Conservation (phyloP, 2,888 invertebrate species). For the Cantharis rufa region DNA sequence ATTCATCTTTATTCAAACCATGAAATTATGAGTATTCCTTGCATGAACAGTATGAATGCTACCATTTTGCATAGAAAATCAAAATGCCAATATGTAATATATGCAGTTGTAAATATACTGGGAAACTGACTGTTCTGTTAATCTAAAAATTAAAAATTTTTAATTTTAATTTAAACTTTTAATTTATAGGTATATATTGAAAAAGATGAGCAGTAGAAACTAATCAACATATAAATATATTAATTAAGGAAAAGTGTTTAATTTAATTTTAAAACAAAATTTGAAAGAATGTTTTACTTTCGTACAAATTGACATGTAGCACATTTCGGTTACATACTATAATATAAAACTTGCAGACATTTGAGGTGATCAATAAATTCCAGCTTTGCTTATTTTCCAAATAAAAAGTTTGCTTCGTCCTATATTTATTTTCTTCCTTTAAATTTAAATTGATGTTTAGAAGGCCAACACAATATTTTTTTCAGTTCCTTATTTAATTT, state of each 20-base stretch:
- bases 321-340: background rate
- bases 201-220: too few relatives aligned
- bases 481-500: background rate
- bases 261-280: too few relatives aligned
- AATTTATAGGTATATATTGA: too few relatives aligned
- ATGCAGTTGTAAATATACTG: background rate
- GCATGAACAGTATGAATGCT: background rate
- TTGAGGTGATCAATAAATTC: background rate
- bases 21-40: background rate
- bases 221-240: too few relatives aligned
- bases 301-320: background rate
- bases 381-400: background rate
- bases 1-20: background rate
- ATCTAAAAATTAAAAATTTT: background rate
- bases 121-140: background rate
- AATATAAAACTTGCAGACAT: background rate
- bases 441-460: background rate
- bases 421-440: background rate
- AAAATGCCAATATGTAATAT: background rate
- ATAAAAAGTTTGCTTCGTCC: background rate
- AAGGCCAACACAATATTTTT: background rate
- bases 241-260: too few relatives aligned
- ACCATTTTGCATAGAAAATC: background rate
- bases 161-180: too few relatives aligned
- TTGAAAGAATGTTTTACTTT: background rate